Base-by-base conservation (phyloP, 2,888 invertebrate genomes). In the Teleiodes luculella region DNA sequence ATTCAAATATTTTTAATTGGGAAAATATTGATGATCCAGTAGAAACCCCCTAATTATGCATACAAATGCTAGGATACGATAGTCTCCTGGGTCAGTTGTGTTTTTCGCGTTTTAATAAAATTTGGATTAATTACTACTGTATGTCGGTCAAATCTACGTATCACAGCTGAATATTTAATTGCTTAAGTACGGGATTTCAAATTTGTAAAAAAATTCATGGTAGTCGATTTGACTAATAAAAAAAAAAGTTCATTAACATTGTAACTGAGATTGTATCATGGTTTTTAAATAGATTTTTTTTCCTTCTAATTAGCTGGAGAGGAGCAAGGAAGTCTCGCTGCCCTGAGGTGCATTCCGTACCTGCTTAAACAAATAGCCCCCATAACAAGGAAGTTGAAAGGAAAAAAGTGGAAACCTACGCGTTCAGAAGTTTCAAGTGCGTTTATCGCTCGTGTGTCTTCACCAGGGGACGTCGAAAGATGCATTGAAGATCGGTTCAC, bases 321-420 rank as follows among this genome's bases (percentile, higher is more conserved):
- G 31, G 51, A 51, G 41, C 51, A 51, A 41, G 41, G 31, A 41
- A 51, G 41, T 51, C 6, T 51, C 8, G 51, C 51, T 39, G 51
- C 51, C 2, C 10, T 51, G 24, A 30, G 24, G 39, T 24, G 39
- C 28, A 43, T 43, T 43, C 43, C 43, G 24, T 47, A 47, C 24
- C 31, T 31, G 47, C n/a, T 47, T 14, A 30, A 47, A 47, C 47
- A 47, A 47, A 28, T 30, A 28, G 6, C 47, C 31, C 47, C 47
- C 14, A 10, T 47, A 47, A 3, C 47, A n/a, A 47, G 5, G 24
- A 47, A 47, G 31, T 10, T 28, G 4, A 47, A 47, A 16, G 31
- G 47, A 33, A 47, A 47, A 30, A 47, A 47, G 14, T 47, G 47
- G 47, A 47, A 47, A 18, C 47, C 47, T 31, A n/a, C 31, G 18